Evolutionary conservation across 2,888 invertebrate species (phyloP), one percentile per base, ranked within the genome.

Genomic region (Ferrisia virgata): DNA sequence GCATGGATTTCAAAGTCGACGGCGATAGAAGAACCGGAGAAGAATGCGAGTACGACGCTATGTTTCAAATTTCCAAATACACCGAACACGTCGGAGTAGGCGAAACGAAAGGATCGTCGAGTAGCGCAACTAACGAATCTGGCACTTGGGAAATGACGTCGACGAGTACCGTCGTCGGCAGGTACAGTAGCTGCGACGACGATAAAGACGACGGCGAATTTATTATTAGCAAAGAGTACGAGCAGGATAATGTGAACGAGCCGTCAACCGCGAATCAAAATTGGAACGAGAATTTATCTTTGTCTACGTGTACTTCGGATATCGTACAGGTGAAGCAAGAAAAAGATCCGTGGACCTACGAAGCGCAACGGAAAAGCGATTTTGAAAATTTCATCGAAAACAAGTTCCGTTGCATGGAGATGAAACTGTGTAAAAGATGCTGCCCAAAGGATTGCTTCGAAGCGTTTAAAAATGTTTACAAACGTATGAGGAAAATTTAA

Each of bases 381-480:
- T 15, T 39, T 2, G 79, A 79, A 9, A 76, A 18, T 76, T 76
- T 33, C 18, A 33, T 76, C 72, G 72, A 76, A 8, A 36, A 76
- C 9, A 76, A 76, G 36, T 76, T 76, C 18, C 31, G 36, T 2
- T 28, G 31, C 33, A 76, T 76, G 72, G 72, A 76, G 72, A 22
- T 36, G 2, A 76, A 64, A 15, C 47, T 83, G 47, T 83, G 83
- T 33, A 83, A 83, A 43, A 40, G 83, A 5, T 83, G 83, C 22
- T 83, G 83, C 43, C 72, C 72, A 11, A 22, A 39, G 18, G 83
- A 83, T 72, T 83, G 83, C 22, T 28, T 83, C 31, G 83, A 83
- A 15, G 83, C 83, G 28, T 76, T 83, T 28, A 69, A 43, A 31
- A 40, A 47, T 33, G 83, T 47, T 39, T 83, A 83, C 18, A 83